Evolutionary conservation across 2,888 invertebrate genomes (phyloP).

Genomic region (Blastobasis adustella): DNA sequence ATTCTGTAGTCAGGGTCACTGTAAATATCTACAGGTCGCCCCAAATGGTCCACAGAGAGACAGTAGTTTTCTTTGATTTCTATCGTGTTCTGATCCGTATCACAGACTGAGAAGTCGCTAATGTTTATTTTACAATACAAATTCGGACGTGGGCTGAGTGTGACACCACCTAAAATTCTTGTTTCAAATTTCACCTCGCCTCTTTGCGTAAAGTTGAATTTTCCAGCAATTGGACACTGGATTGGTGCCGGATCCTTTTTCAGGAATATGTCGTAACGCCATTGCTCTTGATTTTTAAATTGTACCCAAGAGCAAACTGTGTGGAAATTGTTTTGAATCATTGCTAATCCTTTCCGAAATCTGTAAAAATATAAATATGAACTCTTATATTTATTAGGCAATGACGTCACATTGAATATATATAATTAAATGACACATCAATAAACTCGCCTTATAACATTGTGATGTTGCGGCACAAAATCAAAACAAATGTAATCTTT

Average conservation of each 20-base stretch:
- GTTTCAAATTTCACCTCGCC: conserved; percentile 95
- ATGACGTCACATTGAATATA: neutral
- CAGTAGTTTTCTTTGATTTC: conserved; percentile 97
- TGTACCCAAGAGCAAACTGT: conserved; percentile 97
- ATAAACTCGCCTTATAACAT: conserved; percentile 80
- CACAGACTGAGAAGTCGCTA: conserved; percentile 96
- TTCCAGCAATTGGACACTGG: conserved; percentile 96
- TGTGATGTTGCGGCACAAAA: conserved; percentile 96
- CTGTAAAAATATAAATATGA: conserved; percentile 47
- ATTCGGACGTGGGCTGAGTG: conserved; percentile 93
- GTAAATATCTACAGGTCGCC: conserved; percentile 96
- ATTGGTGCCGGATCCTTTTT: conserved; percentile 94
- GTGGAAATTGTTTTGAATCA: conserved; percentile 91
- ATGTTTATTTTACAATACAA: conserved; percentile 94
- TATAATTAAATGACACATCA: neutral
- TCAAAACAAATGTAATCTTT: conserved; percentile 98
- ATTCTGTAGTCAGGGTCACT: conserved; percentile 96
- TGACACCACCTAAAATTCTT: conserved; percentile 96
- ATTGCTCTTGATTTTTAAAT: conserved; percentile 87
- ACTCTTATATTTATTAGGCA: neutral
- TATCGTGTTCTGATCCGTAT: conserved; percentile 95
- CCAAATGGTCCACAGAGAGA: conserved; percentile 95
- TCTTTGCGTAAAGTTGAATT: conserved; percentile 93
- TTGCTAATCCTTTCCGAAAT: conserved; percentile 90
- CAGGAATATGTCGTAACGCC: conserved; percentile 91